These are phyloP conservation scores for Tachycineta bicolor DNA, from an alignment of 2,113 vertebrate genomes.

Conservation along the genomic window DNA sequence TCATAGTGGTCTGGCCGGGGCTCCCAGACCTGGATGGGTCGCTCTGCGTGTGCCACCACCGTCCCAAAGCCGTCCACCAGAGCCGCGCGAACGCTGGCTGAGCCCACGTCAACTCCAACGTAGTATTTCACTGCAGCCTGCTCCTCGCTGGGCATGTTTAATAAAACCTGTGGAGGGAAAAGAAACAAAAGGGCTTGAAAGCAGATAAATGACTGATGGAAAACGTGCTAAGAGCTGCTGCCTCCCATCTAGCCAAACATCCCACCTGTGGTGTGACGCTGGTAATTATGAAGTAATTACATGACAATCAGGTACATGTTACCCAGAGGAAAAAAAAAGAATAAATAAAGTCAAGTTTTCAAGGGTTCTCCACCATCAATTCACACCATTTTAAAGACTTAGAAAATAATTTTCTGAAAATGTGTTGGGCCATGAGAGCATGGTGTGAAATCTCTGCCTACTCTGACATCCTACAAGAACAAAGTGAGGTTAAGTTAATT, in stretches of 20 bases:
- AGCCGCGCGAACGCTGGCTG: constrained; percentile 88
- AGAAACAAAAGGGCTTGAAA: neutral
- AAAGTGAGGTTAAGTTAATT: constrained; percentile 21
- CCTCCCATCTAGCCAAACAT: neutral
- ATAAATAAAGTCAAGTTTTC: neutral
- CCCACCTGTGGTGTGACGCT: neutral
- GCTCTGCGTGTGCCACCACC: constrained; percentile 78
- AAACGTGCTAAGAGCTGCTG: neutral
- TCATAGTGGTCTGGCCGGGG: constrained; percentile 86
- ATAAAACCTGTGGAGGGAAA: neutral
- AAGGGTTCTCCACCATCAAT: neutral
- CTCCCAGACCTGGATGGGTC: constrained; percentile 86
- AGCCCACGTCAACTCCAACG: constrained; percentile 92
- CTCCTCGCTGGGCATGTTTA: constrained; percentile 49
- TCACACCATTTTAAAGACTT: neutral
- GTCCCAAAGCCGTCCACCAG: constrained; percentile 82
- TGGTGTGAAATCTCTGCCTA: constrained; percentile 23
- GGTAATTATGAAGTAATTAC: neutral
- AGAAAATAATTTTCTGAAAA: constrained; percentile 1
- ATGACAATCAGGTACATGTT: neutral
- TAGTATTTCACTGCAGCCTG: constrained; percentile 72
- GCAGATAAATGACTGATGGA: neutral
- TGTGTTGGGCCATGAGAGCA: neutral
- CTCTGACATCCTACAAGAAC: neutral
- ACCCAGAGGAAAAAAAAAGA: neutral